Base-by-base conservation (phyloP, 2,797 vertebrate genomes). In the Hippopotamyrus pictus region DNA sequence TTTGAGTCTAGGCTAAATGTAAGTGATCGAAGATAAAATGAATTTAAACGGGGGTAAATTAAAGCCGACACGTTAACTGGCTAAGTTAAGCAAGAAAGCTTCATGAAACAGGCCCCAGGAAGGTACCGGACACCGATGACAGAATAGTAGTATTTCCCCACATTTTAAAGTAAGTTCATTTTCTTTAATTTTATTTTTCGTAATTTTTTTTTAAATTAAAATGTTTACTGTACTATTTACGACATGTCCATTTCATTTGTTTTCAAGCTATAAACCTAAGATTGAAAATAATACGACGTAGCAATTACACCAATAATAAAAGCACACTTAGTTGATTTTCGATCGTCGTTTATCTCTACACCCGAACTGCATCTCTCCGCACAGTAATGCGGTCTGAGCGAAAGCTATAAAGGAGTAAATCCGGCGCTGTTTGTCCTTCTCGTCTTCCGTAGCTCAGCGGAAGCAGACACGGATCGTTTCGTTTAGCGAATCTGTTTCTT, bases 361-460 rank as follows among this genome's bases (percentile, higher is more conserved):
- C 62, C 22, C 9, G 62, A 3, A 65, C 22, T 50, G 17, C 7
- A 50, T 51, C 11, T 11, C 44, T 9, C 22, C 17, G 44, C 17
- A 25, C 3, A 1, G 48, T 2, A 51, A 5, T 14, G 82, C 12
- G 3, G 48, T 4, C 46, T 51, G n/a, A 11, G 17, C 37, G 41
- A 11, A 25, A 19, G 46, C 46, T 4, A 50, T 41, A 44, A 37
- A 37, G 1, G 37, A 65, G 17, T 22, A 12, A n/a, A 46, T 12
- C 37, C 86, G 29, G 53, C 19, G 41, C 79, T 33, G 89, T 92
- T n/a, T 95, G 95, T 93, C 94, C 92, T 1, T 57, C 62, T 3
- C 19, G 44, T 0, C 44, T 37, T 82, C 95, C 95, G 95, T 96
- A 94, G 91, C n/a, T 90, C 88, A 88, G 54, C 12, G 2, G 12